phyloP scores from a whole-genome alignment of 2,113 vertebrate genomes.

The Sakesphorus luctuosus region DNA sequence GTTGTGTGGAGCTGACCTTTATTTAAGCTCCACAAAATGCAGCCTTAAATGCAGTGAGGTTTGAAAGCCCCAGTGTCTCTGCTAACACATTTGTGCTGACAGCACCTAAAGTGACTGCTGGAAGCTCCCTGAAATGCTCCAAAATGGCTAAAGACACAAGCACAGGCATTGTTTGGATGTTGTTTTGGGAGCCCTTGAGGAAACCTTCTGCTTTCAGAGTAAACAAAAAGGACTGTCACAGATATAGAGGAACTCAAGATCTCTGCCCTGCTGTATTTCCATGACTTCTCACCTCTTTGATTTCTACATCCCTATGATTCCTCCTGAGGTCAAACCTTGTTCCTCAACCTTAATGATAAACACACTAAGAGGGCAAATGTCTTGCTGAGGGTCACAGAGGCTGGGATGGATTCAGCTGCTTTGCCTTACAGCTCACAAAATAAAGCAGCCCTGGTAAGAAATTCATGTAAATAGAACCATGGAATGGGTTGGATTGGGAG shows the following conservation, averaged over 20 bases:
- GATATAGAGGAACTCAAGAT: neutral
- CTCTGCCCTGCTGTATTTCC: neutral
- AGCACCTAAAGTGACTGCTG: neutral
- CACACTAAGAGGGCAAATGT: neutral
- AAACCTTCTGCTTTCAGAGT: neutral
- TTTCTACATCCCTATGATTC: neutral
- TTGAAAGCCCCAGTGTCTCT: neutral
- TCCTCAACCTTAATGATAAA: neutral
- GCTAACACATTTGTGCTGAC: neutral
- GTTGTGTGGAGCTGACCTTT: neutral
- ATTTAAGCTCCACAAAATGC: neutral
- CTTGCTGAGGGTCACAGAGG: neutral
- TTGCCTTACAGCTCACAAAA: neutral
- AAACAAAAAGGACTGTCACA: neutral
- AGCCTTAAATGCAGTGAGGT: neutral
- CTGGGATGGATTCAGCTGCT: accelerated
- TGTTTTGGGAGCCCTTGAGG: neutral
- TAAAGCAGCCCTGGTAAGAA: neutral
- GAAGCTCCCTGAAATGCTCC: neutral
- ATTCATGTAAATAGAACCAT: neutral
- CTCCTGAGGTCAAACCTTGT: neutral
- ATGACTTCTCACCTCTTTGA: neutral
- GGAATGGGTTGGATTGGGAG: neutral
- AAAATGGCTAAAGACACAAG: neutral
- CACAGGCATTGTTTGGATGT: accelerated